Evolutionary conservation across 2,888 invertebrate species (phyloP), one percentile per base, ranked within the genome.

Genomic region (Ceriagrion tenellum): DNA sequence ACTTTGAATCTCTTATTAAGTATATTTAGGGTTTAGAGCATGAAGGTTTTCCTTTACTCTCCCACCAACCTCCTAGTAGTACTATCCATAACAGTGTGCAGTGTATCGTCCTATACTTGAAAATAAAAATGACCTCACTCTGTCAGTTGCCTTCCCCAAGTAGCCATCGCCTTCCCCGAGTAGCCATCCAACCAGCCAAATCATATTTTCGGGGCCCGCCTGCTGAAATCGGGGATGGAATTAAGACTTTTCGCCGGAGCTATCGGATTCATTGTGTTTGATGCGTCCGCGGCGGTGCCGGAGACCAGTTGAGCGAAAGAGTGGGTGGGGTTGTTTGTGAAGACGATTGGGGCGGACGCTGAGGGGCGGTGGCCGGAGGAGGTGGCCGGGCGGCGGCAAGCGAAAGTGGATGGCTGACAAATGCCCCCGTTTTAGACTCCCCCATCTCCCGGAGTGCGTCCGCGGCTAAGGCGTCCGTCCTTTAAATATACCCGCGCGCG

Each of bases 321-420:
- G 18, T 8, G 26, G 35, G 59, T 0, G 30, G 35, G 91, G 40
- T 63, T 63, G 91, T 8, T 63, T 63, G 91, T 8, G 63, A 4
- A 88, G 47, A 20, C 47, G 23, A 23, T 0, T 4, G 40, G 40
- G 55, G 89, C 20, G 55, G 55, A n/a, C 20, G 89, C 0, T 12
- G 26, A 63, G 63, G 40, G 63, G 23, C 30, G 35, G 56, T 18
- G 35, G 59, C 3, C 47, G 35, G 55, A 30, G 56, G n/a, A 30
- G 55, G 56, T 30, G 47, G 47, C 4, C 2, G 8, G 91, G 63
- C 35, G 59, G 63, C 26, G 16, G 91, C 47, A 93, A 47, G 93
- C 47, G 93, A 69, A 93, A 93, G 69, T 93, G 93, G 91, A 91
- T 91, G 91, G 91, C 91, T 91, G 91, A 91, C 91, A 91, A 91